phyloP scores from a whole-genome alignment of 2,888 invertebrate species.

The Perizoma affinitatum region DNA sequence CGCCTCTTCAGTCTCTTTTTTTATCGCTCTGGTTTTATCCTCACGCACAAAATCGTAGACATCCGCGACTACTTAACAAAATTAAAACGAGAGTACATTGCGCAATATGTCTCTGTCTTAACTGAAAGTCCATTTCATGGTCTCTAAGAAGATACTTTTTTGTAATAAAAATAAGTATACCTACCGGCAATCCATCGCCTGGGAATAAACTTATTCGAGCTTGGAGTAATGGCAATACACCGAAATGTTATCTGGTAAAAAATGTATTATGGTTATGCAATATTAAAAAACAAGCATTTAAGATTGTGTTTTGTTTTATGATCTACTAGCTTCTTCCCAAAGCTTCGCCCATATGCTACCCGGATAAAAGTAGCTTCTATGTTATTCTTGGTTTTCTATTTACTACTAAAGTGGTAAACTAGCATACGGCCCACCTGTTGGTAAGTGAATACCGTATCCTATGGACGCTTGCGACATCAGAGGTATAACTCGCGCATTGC shows the following conservation, averaged over 20 bases:
- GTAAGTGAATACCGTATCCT: too few relatives aligned
- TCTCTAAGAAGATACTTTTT: constrained; percentile 22
- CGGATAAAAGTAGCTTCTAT: too few relatives aligned
- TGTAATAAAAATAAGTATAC: constrained; percentile 30
- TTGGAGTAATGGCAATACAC: not conserved
- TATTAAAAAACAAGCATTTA: too few relatives aligned
- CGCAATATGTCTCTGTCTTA: constrained; percentile 56
- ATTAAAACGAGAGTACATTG: constrained; percentile 64
- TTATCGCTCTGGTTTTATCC: constrained; percentile 72
- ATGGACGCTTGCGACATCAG: too few relatives aligned
- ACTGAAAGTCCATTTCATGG: constrained; percentile 49
- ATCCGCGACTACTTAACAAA: constrained; percentile 73
- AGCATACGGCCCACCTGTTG: too few relatives aligned
- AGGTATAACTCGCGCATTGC: too few relatives aligned
- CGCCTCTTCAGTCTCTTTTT: constrained; percentile 53
- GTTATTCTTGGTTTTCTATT: too few relatives aligned
- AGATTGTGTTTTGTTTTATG: too few relatives aligned
- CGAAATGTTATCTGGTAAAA: not conserved
- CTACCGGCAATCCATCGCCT: constrained; percentile 7
- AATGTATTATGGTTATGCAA: not conserved
- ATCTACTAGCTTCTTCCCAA: too few relatives aligned
- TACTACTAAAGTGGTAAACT: too few relatives aligned
- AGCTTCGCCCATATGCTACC: too few relatives aligned
- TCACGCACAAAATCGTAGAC: constrained; percentile 65
- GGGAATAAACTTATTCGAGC: constrained; percentile 17